These are phyloP conservation scores for Empidonax alnorum DNA, from an alignment of 2,113 vertebrate genomes.

Conservation along the genomic window DNA sequence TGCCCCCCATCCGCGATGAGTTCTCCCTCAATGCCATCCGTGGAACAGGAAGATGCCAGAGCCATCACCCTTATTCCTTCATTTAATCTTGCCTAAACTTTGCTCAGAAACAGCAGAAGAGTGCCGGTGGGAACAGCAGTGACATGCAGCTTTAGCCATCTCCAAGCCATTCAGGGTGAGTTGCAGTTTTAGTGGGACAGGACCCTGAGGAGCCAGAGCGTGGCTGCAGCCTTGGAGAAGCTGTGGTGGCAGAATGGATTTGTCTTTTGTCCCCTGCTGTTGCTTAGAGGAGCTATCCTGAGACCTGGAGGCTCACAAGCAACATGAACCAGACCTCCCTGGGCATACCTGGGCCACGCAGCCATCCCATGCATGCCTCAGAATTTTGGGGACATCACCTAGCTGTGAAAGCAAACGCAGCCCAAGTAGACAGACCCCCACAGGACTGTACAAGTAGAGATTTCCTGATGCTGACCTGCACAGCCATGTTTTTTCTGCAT, in stretches of 20 bases:
- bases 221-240: background rate
- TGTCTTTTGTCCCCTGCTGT: background rate
- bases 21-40: background rate
- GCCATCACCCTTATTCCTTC: background rate
- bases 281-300: background rate
- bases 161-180: background rate
- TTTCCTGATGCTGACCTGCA: rapidly evolving
- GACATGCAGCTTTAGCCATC: background rate
- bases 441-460: background rate
- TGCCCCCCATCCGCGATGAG: background rate
- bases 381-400: background rate
- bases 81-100: conserved; percentile 21
- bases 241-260: background rate
- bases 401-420: rapidly evolving
- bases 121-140: background rate
- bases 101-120: background rate
- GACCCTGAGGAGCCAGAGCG: background rate
- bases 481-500: background rate
- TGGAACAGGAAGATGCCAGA: background rate
- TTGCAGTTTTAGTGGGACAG: background rate
- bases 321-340: background rate
- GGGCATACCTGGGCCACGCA: background rate
- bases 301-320: background rate
- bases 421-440: background rate
- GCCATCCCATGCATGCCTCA: background rate